Base-by-base conservation (phyloP, 2,113 vertebrate species). In the Natator depressus region DNA sequence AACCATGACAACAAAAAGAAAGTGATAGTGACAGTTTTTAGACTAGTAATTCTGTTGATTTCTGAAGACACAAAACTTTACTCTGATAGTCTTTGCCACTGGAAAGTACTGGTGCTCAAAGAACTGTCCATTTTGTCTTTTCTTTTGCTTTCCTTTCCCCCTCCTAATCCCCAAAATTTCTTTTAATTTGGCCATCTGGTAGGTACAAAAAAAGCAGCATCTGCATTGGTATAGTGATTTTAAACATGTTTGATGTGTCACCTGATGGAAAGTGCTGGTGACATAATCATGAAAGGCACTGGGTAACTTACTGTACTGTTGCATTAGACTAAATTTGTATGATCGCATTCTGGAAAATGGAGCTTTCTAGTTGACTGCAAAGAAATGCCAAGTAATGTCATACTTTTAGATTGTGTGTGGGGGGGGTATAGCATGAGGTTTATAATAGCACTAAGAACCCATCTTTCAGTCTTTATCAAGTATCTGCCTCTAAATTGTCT, bases 171-270 rank as follows among this genome's bases (percentile, higher is more conserved):
- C 83, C 89, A 95, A 92, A 97, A 93, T 95, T 90, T 96, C 89
- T 82, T 83, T 76, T 98, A 97, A 97, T 75, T 93, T 93, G 98
- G 97, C 89, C 94, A 97, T 94, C 97, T 97, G 96, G 92, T 94
- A 95, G 42, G 95, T 81, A 88, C 0, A 0, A 96, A 97, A 94
- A 95, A 89, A 91, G 93, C 55, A 75, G 72, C 75, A 88, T 92
- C 93, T 95, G 95, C 89, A 89, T 91, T 91, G 91, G 87, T 92
- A 82, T 65, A 55, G 84, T 89, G 92, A 87, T 95, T 96, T 97
- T 97, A 96, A 97, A 96, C 94, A 96, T 90, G 82, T 80, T 89
- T 95, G 82, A 93, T 94, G 79, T 95, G 94, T 96, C 93, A 95
- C 94, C 90, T 88, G 84, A 93, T 90, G 93, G 93, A 96, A 98